phyloP scores from a whole-genome alignment of 2,113 vertebrate genomes.

The Rhizomys pruinosus region DNA sequence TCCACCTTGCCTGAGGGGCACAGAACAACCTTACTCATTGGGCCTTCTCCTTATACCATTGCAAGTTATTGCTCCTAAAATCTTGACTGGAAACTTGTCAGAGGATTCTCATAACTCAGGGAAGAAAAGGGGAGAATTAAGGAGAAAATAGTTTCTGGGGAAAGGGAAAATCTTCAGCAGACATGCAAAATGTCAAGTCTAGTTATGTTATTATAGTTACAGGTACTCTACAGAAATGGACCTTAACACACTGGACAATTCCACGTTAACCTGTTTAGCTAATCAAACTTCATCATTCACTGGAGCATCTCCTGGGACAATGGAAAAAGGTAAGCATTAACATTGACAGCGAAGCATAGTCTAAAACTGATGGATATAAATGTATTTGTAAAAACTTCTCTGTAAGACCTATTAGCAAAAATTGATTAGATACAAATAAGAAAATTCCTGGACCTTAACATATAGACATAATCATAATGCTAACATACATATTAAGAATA shows the following conservation, averaged over 20 bases:
- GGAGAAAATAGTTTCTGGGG: neutral
- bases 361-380: neutral
- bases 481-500: neutral
- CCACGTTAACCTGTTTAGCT: slow-evolving; percentile 73
- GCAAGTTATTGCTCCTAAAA: neutral
- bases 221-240: slow-evolving; percentile 79
- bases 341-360: neutral
- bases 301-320: slow-evolving; percentile 17
- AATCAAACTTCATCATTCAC: slow-evolving; percentile 53
- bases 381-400: neutral
- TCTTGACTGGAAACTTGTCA: neutral
- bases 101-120: neutral
- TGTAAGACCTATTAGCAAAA: neutral
- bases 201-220: slow-evolving; percentile 82
- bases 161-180: slow-evolving; percentile 15
- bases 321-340: slow-evolving; percentile 76
- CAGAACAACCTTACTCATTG: neutral
- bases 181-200: neutral
- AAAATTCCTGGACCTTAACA: neutral
- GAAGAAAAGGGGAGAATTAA: neutral
- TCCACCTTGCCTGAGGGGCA: neutral
- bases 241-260: slow-evolving; percentile 56
- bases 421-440: neutral
- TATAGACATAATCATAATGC: neutral
- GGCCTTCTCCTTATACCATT: neutral